Conservation (phyloP, 2,888 invertebrate species). For the Harpalus rufipes region DNA sequence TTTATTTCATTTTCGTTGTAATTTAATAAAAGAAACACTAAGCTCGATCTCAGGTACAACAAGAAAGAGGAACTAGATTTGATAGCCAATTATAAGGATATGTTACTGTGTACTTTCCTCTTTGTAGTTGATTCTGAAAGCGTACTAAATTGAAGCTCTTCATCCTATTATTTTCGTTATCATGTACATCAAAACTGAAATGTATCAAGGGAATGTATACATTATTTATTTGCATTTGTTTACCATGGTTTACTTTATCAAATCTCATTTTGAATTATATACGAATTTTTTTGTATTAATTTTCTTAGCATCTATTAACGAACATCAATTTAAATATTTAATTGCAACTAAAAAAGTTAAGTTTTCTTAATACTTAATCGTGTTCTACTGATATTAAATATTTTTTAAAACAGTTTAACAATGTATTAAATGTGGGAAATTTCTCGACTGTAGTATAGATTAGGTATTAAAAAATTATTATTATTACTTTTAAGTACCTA, state of each 20-base stretch:
- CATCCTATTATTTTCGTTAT: conserved; percentile 20
- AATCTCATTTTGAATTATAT: too few species aligned
- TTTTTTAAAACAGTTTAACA: too few species aligned
- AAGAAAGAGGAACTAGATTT: conserved; percentile 10
- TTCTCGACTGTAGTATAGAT: too few species aligned
- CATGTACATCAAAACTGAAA: neutral
- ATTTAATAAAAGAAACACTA: conserved; percentile 48
- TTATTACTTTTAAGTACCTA: too few species aligned
- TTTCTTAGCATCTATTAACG: too few species aligned
- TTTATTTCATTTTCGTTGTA: conserved; percentile 42
- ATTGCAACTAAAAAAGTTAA: too few species aligned
- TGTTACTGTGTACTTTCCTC: conserved; percentile 1
- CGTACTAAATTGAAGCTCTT: conserved; percentile 2
- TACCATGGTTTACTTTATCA: neutral
- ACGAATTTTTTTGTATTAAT: too few species aligned
- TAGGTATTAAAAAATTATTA: too few species aligned
- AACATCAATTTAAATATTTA: too few species aligned
- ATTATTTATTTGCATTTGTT: neutral
- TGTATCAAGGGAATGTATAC: neutral
- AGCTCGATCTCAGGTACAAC: conserved; percentile 20
- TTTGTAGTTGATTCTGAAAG: conserved; percentile 18
- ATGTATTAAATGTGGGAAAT: too few species aligned
- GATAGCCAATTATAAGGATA: conserved; percentile 27
- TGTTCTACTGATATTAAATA: too few species aligned
- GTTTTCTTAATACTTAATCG: too few species aligned